These are phyloP conservation scores for Metellina segmentata DNA, from an alignment of 2,888 invertebrate species.

Conservation along the genomic window DNA sequence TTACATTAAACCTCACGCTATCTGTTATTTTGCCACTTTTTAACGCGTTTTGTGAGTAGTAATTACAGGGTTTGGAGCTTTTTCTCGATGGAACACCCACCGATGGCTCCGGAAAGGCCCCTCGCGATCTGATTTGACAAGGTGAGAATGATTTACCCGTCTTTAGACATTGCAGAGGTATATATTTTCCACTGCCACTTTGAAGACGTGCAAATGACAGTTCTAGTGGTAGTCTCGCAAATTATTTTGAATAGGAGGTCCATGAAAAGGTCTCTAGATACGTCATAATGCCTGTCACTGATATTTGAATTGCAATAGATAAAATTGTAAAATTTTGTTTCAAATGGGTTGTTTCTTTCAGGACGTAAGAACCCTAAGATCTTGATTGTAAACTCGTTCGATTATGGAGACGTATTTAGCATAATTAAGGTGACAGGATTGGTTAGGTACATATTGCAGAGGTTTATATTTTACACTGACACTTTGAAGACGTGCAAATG, in stretches of 20 bases:
- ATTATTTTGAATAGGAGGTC: no score
- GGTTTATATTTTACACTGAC: constrained; percentile 24
- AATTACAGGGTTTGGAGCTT: constrained; percentile 31
- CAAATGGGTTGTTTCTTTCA: no score
- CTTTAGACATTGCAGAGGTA: background rate
- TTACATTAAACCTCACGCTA: constrained; percentile 3
- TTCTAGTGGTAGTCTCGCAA: background rate
- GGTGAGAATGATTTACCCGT: constrained; percentile 35
- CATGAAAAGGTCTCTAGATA: no score
- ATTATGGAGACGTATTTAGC: no score
- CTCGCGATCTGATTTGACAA: constrained; percentile 19
- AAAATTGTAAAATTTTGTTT: no score
- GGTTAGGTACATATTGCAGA: constrained; percentile 9
- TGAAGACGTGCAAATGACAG: constrained; percentile 6
- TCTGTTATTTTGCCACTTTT: background rate
- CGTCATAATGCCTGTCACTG: no score
- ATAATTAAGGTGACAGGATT: no score
- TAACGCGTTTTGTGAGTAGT: constrained; percentile 18
- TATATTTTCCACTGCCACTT: constrained; percentile 28
- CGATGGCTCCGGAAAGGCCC: background rate
- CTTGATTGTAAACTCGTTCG: no score
- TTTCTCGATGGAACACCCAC: background rate
- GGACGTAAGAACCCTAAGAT: no score
- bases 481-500: background rate
- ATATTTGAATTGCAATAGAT: no score